Base-by-base conservation (phyloP, 2,797 vertebrate species). In the Hypotaenidia okinawae region DNA sequence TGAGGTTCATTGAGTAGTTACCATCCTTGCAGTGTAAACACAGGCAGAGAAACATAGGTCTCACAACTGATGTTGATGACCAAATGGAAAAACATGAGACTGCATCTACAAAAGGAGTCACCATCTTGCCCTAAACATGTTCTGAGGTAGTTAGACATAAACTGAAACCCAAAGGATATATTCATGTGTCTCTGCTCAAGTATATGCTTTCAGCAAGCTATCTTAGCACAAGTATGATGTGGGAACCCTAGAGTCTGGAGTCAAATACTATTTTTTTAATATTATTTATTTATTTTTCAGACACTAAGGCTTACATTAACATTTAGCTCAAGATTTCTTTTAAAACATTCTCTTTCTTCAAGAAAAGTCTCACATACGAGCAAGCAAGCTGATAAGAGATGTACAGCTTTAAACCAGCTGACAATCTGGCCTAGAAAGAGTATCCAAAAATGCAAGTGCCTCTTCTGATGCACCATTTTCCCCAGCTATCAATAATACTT, bases 111-210 rank as follows among this genome's bases (percentile, higher is more conserved):
- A 68, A 72, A 84, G 35, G 13, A 30, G 41, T 33, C n/a, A 52
- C 16, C 19, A 9, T 62, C 33, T 32, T 62, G 30, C 3, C 0
- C 15, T 2, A 0, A 6, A 22, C 27, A 41, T 2, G 7, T 80
- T 74, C 28, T 4, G 9, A 75, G 4, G 8, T 59, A 30, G 6
- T 47, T 55, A 76, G 70, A 63, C 9, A 32, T 43, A 39, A 85
- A 84, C 7, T 25, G 30, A 85, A 85, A 70, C 19, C 18, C n/a
- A 47, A 35, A 59, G 16, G 19, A 49, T 57, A 10, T 0, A 6
- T 39, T 51, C 13, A 49, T 35, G 5, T 37, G 12, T 21, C 54
- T 70, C 61, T 84, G 19, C n/a, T 21, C 39, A 62, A 16, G 16
- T 6, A 25, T 11, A 12, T 5, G 7, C 16, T 66, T 90, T 72